A percentile compares a stretch with the other conserved stretches of the same genome.
phyloP scores from a whole-genome alignment of 2,888 invertebrate genomes.

The Drosophila maculinotata region DNA sequence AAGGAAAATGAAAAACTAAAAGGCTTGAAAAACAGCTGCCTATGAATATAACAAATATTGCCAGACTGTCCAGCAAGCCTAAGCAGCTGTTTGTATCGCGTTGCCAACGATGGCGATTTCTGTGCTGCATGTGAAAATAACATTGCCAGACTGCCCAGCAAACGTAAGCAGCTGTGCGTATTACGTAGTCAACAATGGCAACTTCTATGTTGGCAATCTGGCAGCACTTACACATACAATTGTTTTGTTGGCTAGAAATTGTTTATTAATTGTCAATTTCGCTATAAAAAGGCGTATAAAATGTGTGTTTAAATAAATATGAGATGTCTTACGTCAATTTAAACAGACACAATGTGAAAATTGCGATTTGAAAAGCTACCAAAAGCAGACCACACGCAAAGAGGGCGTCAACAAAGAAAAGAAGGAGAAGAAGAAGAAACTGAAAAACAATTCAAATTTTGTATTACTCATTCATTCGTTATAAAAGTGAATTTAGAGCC shows the following conservation, averaged over 20 bases:
- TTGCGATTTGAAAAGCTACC: not conserved
- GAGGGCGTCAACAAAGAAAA: constrained; percentile 73
- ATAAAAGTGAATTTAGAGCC: constrained; percentile 15
- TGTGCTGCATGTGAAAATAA: constrained; percentile 51
- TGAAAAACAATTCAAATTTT: constrained; percentile 15
- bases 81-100: constrained; percentile 53
- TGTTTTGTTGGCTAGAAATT: constrained; percentile 45
- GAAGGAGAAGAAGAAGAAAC: constrained; percentile 49
- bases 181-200: constrained; percentile 52
- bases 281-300: constrained; percentile 3
- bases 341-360: constrained; percentile 29
- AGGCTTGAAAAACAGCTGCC: constrained; percentile 63
- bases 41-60: constrained; percentile 20
- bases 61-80: constrained; percentile 22
- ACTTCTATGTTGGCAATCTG: constrained; percentile 24
- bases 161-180: constrained; percentile 46
- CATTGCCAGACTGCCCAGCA: constrained; percentile 31
- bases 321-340: not conserved
- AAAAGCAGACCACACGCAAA: constrained; percentile 51
- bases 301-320: constrained; percentile 7
- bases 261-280: constrained; percentile 20
- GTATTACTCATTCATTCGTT: not conserved
- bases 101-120: constrained; percentile 61
- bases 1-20: constrained; percentile 71
- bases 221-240: constrained; percentile 26